phyloP scores from a whole-genome alignment of 2,797 vertebrate species.

The Ispidina picta region DNA sequence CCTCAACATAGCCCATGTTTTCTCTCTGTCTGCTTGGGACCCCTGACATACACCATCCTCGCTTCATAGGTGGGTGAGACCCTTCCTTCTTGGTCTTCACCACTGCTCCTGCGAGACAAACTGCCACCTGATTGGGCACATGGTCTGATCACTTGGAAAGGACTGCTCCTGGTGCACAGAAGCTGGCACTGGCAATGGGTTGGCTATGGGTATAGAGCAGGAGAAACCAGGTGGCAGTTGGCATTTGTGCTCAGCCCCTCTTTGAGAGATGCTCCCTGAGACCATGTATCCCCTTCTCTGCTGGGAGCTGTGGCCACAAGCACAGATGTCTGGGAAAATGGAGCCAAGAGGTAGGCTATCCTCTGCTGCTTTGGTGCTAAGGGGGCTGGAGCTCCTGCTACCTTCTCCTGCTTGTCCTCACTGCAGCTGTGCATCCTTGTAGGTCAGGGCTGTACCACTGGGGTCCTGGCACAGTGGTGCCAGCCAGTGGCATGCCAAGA shows the following conservation, averaged over 20 bases:
- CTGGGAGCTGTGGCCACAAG: background rate
- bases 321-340: background rate
- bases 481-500: background rate
- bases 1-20: too few relatives aligned
- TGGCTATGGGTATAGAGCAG: too few relatives aligned
- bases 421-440: too few relatives aligned
- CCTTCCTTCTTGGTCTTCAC: background rate
- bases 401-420: rapidly evolving
- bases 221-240: background rate
- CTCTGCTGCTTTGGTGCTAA: background rate
- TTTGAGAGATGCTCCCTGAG: background rate
- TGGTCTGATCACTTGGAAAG: background rate
- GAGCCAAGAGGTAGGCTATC: background rate
- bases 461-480: background rate
- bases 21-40: too few relatives aligned
- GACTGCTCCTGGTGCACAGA: too few relatives aligned
- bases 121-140: rapidly evolving
- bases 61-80: background rate
- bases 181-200: too few relatives aligned
- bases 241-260: background rate
- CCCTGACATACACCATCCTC: background rate
- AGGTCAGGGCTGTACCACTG: background rate
- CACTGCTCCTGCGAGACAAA: background rate
- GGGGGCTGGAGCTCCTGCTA: background rate
- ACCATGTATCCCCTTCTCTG: background rate